A percentile compares a stretch with the other conserved stretches of the same genome.
Conservation (phyloP, 2,113 vertebrate species). For the Amphiprion ocellaris region DNA sequence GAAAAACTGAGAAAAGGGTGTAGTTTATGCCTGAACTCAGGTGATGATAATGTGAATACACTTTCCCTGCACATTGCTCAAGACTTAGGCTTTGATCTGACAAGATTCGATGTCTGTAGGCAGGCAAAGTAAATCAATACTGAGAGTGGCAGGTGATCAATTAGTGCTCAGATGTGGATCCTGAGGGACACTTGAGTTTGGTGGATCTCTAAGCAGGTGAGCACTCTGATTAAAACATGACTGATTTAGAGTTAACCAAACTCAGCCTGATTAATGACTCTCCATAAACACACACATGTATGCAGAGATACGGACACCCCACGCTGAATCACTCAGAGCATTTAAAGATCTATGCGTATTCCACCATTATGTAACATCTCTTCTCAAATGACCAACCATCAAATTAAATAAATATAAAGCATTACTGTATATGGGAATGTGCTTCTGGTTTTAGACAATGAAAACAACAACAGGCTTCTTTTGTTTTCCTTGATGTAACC, state of each 20-base stretch:
- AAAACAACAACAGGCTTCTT: no score
- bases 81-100: conserved; percentile 19
- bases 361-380: no score
- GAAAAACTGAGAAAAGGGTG: no score
- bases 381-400: no score
- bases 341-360: not conserved
- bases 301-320: not conserved
- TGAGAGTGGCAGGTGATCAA: conserved; percentile 57
- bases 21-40: no score
- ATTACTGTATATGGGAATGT: not conserved
- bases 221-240: conserved; percentile 59
- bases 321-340: conserved; percentile 6
- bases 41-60: no score
- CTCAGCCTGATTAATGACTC: conserved; percentile 47
- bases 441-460: not conserved
- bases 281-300: conserved; percentile 16
- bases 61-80: not conserved
- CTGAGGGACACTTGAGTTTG: conserved; percentile 36
- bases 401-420: not conserved
- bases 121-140: conserved; percentile 56
- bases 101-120: conserved; percentile 32
- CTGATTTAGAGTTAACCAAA: conserved; percentile 44
- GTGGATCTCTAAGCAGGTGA: conserved; percentile 38
- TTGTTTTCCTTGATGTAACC: no score
- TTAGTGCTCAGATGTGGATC: conserved; percentile 45